These are phyloP conservation scores for Montifringilla adamsi DNA, from an alignment of 2,113 vertebrate genomes.

Conservation along the genomic window DNA sequence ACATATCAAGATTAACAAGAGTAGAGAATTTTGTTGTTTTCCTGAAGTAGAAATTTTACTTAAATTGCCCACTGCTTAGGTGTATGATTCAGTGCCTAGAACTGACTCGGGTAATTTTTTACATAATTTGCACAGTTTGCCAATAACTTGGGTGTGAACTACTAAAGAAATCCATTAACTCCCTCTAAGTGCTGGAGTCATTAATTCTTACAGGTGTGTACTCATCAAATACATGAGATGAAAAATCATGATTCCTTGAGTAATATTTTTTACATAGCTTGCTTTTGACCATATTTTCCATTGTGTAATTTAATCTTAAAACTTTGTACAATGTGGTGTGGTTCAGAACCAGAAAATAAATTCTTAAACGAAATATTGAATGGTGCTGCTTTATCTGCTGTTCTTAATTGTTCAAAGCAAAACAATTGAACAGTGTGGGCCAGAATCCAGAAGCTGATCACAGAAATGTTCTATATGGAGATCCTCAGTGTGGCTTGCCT, in stretches of 20 bases:
- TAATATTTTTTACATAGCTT: background rate
- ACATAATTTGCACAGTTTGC: background rate
- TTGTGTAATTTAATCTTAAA: background rate
- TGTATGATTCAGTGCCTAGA: background rate
- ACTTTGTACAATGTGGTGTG: background rate
- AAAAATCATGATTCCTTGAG: background rate
- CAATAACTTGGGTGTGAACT: slow-evolving; percentile 6
- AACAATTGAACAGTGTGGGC: background rate
- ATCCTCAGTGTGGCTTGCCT: background rate
- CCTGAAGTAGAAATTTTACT: background rate
- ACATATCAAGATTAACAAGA: background rate
- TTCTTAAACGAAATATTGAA: background rate
- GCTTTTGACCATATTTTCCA: background rate
- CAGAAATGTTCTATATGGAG: background rate
- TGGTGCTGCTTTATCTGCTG: background rate
- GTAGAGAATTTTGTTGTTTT: background rate
- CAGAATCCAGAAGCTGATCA: background rate
- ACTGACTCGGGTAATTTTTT: background rate
- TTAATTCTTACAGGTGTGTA: background rate
- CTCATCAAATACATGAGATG: background rate
- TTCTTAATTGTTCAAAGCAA: background rate
- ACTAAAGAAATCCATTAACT: background rate
- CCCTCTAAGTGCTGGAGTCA: background rate
- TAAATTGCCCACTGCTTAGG: background rate
- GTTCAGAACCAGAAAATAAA: background rate